Evolutionary conservation across 2,797 vertebrate genomes (phyloP), one percentile per base, ranked within the genome.

Genomic region (Gymnothorax reevesii): DNA sequence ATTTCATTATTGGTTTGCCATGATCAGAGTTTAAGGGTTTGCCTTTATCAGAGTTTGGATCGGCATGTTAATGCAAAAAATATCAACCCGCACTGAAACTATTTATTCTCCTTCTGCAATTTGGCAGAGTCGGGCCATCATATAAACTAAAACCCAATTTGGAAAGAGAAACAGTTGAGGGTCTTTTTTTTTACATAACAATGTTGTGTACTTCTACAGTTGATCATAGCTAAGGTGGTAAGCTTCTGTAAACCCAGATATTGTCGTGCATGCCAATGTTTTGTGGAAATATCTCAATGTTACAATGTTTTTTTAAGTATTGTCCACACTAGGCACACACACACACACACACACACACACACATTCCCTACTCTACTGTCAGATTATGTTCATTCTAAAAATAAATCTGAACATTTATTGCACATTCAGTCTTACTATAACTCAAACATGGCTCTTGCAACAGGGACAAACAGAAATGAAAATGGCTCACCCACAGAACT

Each of bases 401-500:
- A 71, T 3, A 71, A 71, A 73, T 33, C 69, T 25, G 33, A 25
- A 73, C 12, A 33, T 33, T 1, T 12, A 27, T 12, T 27, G 27
- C 22, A 0, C 20, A 10, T 79, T 42, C 2, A 42, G 13, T 10
- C 8, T 57, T 25, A 33, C n/a, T 6, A 54, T 60, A 64, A 12
- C 57, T 7, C 64, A n/a, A 66, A 66, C 17, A 33, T 62, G 10
- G 12, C 10, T 83, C 57, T 12, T 79, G 57, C 87, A 25, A 52
- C 88, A 73, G 86, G 57, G 33, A 83, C 88, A 93, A 93, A 88
- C 54, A 66, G 20, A 27, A 69, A 49, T 57, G 88, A 86, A 22
- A 86, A 85, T 8, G 0, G 25, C 22, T 20, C 25, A 12, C 7
- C 0, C 3, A 84, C 49, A 10, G 69, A 86, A 0, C 20, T 66